phyloP scores from a whole-genome alignment of 2,113 vertebrate species.

The Rhynchomys soricoides region DNA sequence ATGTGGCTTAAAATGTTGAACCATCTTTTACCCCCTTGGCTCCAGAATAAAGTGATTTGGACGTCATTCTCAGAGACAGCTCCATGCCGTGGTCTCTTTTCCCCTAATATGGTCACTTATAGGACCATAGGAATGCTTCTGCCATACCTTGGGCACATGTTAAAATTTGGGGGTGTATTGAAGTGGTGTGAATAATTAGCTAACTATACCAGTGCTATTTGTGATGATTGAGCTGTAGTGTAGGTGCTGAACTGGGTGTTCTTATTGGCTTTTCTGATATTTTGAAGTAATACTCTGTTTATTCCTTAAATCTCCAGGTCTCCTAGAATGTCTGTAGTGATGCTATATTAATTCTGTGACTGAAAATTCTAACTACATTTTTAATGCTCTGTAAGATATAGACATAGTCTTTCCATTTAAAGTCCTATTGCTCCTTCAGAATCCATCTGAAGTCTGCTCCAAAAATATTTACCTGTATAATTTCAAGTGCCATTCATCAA shows the following conservation, averaged over 20 bases:
- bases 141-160: not conserved
- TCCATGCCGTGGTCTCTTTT: slow-evolving; percentile 45
- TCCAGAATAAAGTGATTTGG: slow-evolving; percentile 41
- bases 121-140: slow-evolving; percentile 1
- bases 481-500: slow-evolving; percentile 34
- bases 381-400: slow-evolving; percentile 49
- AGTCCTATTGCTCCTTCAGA: slow-evolving; percentile 19
- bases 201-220: not conserved
- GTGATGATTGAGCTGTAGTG: not conserved
- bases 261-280: slow-evolving; percentile 22
- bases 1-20: slow-evolving; percentile 56
- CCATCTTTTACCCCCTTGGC: slow-evolving; percentile 5
- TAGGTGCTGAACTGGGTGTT: not conserved
- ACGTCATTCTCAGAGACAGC: slow-evolving; percentile 50
- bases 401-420: slow-evolving; percentile 50
- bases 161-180: slow-evolving; percentile 1
- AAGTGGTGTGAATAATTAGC: not conserved
- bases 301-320: slow-evolving; percentile 40
- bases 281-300: slow-evolving; percentile 42
- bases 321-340: not conserved
- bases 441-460: slow-evolving; percentile 14
- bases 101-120: not conserved
- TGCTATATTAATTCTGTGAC: slow-evolving; percentile 10
- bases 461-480: slow-evolving; percentile 22
- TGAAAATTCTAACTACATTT: slow-evolving; percentile 26